Percentiles rank a stretch among this genome's conserved stretches.
Evolutionary conservation across 2,797 vertebrate species (phyloP).

Genomic region (Sardinella longiceps): DNA sequence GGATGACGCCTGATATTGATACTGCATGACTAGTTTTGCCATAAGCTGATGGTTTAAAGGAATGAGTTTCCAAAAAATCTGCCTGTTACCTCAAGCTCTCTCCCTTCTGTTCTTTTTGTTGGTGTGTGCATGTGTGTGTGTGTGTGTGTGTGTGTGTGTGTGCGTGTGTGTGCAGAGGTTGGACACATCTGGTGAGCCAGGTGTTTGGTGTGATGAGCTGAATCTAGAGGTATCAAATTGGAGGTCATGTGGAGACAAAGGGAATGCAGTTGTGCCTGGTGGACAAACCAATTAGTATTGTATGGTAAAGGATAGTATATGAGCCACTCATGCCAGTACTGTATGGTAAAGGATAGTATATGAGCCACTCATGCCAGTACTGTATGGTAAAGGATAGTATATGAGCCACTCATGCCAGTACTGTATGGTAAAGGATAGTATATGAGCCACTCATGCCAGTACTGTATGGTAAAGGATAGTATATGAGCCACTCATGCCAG

Average conservation of each 20-base stretch:
- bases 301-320: not conserved
- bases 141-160: too few species aligned
- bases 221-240: not conserved
- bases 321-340: too few species aligned
- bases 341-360: too few species aligned
- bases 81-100: not conserved
- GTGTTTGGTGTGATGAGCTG: not conserved
- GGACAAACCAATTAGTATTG: not conserved
- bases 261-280: not conserved
- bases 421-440: too few species aligned
- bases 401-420: too few species aligned
- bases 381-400: too few species aligned
- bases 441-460: too few species aligned
- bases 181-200: not conserved
- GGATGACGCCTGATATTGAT: not conserved
- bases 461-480: too few species aligned
- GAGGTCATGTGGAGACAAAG: constrained; percentile 5
- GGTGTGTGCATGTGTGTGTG: not conserved
- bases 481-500: too few species aligned
- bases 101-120: not conserved
- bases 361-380: too few species aligned
- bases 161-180: not conserved
- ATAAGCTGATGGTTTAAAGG: not conserved
- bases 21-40: not conserved
- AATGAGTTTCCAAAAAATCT: not conserved